Evolutionary conservation across 1,140 invertebrate species (phyloP).

Genomic region (Steinernema khuongi): DNA sequence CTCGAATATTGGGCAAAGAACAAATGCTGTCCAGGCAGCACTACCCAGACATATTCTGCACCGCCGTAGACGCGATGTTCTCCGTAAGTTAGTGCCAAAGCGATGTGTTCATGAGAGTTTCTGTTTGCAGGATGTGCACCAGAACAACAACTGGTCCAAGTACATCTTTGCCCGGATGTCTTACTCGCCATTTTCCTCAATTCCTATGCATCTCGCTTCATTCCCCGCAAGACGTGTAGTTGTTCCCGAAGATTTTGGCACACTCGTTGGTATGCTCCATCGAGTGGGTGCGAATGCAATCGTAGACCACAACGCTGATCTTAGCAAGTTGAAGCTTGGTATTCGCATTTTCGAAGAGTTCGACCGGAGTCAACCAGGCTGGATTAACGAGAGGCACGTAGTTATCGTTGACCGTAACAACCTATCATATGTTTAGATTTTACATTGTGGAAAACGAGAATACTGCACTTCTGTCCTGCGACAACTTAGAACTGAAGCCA

Average conservation of each 20-base stretch:
- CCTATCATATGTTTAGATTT: neutral
- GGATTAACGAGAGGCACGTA: neutral
- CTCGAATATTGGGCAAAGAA: neutral
- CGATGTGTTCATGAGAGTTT: neutral
- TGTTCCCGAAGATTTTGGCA: neutral
- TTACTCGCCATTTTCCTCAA: neutral
- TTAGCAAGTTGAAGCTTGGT: neutral
- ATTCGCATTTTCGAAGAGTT: neutral
- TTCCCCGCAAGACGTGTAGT: neutral
- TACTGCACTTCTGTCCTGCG: neutral
- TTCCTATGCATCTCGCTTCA: neutral
- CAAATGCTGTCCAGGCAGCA: neutral
- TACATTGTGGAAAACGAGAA: neutral
- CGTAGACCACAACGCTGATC: neutral
- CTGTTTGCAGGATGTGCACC: neutral
- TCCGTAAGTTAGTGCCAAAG: neutral
- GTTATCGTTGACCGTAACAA: neutral
- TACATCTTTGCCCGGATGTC: neutral
- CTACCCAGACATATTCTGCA: neutral
- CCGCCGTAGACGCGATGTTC: neutral
- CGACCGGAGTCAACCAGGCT: neutral
- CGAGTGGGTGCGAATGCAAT: neutral
- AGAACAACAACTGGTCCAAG: conserved; percentile 2
- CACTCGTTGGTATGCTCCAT: neutral
- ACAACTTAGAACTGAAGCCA: neutral